Base-by-base conservation (phyloP, 2,888 invertebrate genomes). In the Tiliacea citrago region DNA sequence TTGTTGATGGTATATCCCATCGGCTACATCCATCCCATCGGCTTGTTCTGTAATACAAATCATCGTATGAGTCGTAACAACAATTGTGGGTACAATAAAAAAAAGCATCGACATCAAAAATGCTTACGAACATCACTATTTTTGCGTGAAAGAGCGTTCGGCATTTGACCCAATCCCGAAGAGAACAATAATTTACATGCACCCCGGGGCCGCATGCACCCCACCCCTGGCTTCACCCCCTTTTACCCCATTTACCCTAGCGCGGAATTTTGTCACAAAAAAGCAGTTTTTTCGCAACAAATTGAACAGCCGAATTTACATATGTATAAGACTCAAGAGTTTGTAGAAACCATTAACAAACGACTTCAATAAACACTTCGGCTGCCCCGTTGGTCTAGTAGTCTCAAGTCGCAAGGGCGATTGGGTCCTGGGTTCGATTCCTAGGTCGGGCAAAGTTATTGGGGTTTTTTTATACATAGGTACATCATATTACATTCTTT, bases 151-250 rank as follows among this genome's bases (percentile, higher is more conserved):
- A 88, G 86, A 90, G 85, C 86, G 89, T 86, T 87, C 87, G 88
- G 88, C 81, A 91, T 91, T 90, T 89, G 88, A 86, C 88, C 88
- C 89, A 89, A 88, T 88, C 88, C 89, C 90, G 86, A 90, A 87
- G 92, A 89, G 90, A 86, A 90, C 89, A 90, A 92, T 92, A 89
- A 92, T 92, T 92, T 91, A 92, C 90, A 88, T 90, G 84, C 88
- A 87, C 86, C 87, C 86, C 74, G 66, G 62, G 82, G 71, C 58
- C 61, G 82, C 58, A 73, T 73, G 79, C 76, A 71, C 74, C 77
- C 77, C 76, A 69, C 45, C 58, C 35, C 68, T 35, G 12, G 53
- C 16, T 7, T 68, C 16, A 39, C 58, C 63, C 60, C 68, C 35
- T 53, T 62, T 61, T 24, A 55, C 60, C 73, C 51, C 42, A 35